Percentiles rank a stretch among this genome's conserved stretches.
Evolutionary conservation across 2,797 vertebrate species (phyloP).

Genomic region (Buphagus erythrorhynchus): DNA sequence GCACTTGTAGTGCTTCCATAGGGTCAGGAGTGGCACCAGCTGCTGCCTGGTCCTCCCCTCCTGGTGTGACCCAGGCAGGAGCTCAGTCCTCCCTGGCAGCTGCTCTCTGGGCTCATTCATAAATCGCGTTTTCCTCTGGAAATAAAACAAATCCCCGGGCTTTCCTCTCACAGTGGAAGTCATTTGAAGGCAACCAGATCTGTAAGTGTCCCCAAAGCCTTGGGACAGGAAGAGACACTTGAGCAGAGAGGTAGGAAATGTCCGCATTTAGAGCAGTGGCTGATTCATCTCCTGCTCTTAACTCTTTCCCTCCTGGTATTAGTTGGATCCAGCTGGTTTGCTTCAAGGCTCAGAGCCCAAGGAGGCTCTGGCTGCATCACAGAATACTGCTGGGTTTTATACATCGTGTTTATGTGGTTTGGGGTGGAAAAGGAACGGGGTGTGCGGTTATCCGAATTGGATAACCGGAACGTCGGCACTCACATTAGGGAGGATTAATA

Average conservation of each 20-base stretch:
- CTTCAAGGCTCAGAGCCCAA: rapidly evolving
- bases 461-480: background rate
- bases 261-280: background rate
- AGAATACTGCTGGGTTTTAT: background rate
- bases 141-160: background rate
- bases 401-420: background rate
- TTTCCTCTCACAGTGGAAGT: background rate
- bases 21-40: background rate
- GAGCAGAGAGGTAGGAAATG: constrained; percentile 31
- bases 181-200: background rate
- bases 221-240: constrained; percentile 1
- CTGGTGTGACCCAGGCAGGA: background rate
- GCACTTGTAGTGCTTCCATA: rapidly evolving
- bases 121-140: background rate
- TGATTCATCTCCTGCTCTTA: constrained; percentile 39
- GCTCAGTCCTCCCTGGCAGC: background rate
- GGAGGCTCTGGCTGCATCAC: background rate
- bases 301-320: background rate
- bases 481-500: constrained; percentile 35
- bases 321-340: background rate
- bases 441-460: background rate
- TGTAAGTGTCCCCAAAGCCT: background rate
- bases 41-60: background rate
- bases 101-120: background rate
- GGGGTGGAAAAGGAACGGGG: background rate